These are phyloP conservation scores for Coregonus suidteri DNA, from an alignment of 2,797 vertebrate genomes.

Conservation along the genomic window DNA sequence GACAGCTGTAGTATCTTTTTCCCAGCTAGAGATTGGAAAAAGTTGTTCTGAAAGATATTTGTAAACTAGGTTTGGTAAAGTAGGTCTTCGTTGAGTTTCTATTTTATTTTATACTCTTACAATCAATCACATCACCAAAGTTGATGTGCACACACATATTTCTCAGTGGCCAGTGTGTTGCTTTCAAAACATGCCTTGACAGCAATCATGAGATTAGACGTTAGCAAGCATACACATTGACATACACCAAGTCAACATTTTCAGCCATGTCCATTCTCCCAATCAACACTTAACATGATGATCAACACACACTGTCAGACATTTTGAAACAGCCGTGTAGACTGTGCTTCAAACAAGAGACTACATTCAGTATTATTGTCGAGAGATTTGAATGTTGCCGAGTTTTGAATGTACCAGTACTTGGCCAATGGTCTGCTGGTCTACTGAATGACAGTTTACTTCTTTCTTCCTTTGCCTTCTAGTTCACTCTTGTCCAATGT, in stretches of 20 bases:
- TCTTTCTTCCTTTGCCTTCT: not conserved
- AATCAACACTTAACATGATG: not conserved
- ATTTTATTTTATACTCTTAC: slow-evolving; percentile 23
- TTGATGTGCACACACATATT: slow-evolving; percentile 30
- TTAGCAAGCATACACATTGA: not conserved
- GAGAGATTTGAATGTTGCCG: slow-evolving; percentile 8
- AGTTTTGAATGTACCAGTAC: slow-evolving; percentile 43
- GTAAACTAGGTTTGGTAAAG: not conserved
- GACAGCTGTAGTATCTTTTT: not conserved
- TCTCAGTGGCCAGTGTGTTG: not conserved
- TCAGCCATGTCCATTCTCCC: not conserved
- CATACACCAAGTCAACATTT: not conserved
- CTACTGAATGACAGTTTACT: not conserved
- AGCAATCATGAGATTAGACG: not conserved
- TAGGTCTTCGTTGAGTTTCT: not conserved
- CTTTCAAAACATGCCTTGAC: not conserved
- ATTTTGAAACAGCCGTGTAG: not conserved
- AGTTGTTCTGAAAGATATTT: not conserved
- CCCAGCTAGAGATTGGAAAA: not conserved
- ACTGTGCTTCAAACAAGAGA: not conserved
- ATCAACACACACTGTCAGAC: not conserved
- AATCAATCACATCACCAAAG: slow-evolving; percentile 50
- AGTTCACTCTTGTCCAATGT: not conserved
- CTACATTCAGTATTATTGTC: slow-evolving; percentile 7
- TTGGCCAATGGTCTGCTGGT: slow-evolving; percentile 27